A percentile compares a stretch with the other conserved stretches of the same genome.
Conservation (phyloP, 2,113 vertebrate species). For the Coreoperca whiteheadi region DNA sequence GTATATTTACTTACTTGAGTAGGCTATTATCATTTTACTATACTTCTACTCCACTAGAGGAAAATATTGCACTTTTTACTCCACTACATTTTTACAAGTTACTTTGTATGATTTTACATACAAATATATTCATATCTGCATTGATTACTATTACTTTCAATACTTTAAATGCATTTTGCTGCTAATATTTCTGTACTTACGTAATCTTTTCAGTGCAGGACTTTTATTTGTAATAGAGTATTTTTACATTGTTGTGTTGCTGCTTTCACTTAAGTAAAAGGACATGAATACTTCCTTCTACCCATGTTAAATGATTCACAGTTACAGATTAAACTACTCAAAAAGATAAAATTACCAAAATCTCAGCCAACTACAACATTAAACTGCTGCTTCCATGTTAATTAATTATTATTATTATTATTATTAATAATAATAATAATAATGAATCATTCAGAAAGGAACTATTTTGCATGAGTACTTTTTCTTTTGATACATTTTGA, state of each 20-base stretch:
- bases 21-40: not conserved
- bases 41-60: not conserved
- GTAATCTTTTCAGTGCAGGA: not conserved
- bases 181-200: not conserved
- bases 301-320: not conserved
- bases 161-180: not conserved
- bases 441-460: not conserved
- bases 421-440: not conserved
- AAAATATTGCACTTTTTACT: not conserved
- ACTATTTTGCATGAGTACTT: not conserved
- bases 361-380: not conserved
- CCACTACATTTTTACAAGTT: not conserved
- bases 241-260: not conserved
- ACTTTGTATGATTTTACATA: not conserved
- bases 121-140: too few relatives aligned
- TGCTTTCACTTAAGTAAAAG: not conserved
- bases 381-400: not conserved
- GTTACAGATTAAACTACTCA: not conserved
- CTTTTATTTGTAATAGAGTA: not conserved
- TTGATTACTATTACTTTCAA: not conserved
- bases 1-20: not conserved
- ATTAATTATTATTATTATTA: not conserved
- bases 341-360: too few relatives aligned
- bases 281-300: not conserved
- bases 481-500: not conserved